Evolutionary conservation across 2,888 invertebrate genomes (phyloP).

Genomic region (Liodrosophila aerea): DNA sequence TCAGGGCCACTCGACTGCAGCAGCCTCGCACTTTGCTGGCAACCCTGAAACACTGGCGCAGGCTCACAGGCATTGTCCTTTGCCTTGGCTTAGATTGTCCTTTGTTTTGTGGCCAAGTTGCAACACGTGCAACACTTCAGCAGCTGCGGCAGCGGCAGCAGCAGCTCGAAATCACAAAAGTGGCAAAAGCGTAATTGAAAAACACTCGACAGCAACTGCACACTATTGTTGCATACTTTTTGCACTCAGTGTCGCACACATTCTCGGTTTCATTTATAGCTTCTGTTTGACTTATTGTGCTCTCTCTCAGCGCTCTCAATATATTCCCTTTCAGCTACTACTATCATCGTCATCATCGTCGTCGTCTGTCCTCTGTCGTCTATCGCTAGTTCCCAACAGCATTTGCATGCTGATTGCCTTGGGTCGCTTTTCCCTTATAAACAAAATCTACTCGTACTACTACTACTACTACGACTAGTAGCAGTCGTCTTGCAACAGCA

Average conservation of each 20-base stretch:
- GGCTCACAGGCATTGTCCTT: constrained; percentile 55
- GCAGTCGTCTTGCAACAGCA: too few species aligned
- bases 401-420: constrained; percentile 66
- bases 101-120: constrained; percentile 41
- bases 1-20: constrained; percentile 15
- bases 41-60: constrained; percentile 39
- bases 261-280: constrained; percentile 31
- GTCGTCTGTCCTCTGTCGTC: constrained; percentile 7
- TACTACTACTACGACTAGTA: too few species aligned
- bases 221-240: constrained; percentile 30
- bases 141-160: too few species aligned
- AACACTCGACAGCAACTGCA: constrained; percentile 12
- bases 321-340: constrained; percentile 3
- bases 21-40: constrained; percentile 25
- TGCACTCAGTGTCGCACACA: constrained; percentile 13
- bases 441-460: constrained; percentile 44
- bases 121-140: constrained; percentile 1
- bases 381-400: constrained; percentile 47
- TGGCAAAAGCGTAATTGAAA: constrained; percentile 44
- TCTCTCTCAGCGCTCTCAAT: background rate
- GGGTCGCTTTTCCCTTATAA: constrained; percentile 19
- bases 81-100: constrained; percentile 9
- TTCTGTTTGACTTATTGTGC: background rate
- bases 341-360: background rate
- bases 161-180: constrained; percentile 32